A percentile compares a stretch with the other conserved stretches of the same genome.
Conservation (phyloP, 2,888 invertebrate genomes). For the Leistus spinibarbis region DNA sequence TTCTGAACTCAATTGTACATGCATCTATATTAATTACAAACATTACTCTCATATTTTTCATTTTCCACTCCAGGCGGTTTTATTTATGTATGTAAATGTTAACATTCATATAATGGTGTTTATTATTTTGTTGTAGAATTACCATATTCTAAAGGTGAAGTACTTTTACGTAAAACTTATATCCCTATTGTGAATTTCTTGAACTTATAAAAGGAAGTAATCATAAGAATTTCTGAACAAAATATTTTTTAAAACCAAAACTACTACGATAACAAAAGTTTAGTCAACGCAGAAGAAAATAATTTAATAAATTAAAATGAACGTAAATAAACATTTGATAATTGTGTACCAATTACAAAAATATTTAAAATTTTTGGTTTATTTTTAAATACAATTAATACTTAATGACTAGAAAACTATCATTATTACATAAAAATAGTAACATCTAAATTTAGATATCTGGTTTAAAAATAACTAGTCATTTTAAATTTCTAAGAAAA, state of each 20-base stretch:
- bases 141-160: neutral
- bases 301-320: too few species aligned
- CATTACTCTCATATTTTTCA: neutral
- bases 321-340: too few species aligned
- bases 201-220: too few species aligned
- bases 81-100: neutral
- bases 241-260: too few species aligned
- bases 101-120: neutral
- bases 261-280: too few species aligned
- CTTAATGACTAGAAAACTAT: neutral
- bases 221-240: too few species aligned
- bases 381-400: too few species aligned
- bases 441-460: neutral
- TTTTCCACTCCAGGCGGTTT: neutral
- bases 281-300: too few species aligned
- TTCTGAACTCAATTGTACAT: neutral
- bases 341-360: too few species aligned
- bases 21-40: neutral
- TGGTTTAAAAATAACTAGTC: neutral
- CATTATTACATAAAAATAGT: neutral
- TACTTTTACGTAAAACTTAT: neutral
- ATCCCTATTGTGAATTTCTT: too few species aligned
- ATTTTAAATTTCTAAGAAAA: neutral
- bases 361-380: too few species aligned
- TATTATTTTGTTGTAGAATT: neutral